Base-by-base conservation (phyloP, 2,797 vertebrate genomes). In the Mormyrus hasselquistii region DNA sequence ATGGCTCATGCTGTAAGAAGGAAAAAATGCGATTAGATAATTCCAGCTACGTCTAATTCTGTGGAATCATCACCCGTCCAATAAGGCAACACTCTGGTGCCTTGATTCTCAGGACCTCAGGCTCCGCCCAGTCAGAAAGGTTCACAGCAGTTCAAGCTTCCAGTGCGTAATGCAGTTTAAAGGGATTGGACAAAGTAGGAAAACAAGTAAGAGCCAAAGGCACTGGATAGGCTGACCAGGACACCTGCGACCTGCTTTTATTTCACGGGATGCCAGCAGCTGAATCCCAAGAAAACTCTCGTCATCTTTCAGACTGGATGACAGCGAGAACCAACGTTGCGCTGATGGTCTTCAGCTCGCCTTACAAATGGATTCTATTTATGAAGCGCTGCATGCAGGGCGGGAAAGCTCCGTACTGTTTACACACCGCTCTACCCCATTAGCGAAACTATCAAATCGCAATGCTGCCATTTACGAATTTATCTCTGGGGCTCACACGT, bases 101-200 rank as follows among this genome's bases (percentile, higher is more conserved):
- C 29, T 52, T 57, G 29, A 50, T 19, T 82, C 7, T 34, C 29
- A 19, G 34, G 22, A 6, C 29, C 29, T 19, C 29, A 9, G 73
- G 9, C 6, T 73, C 34, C n/a, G 4, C 73, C 16, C 29, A 57
- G 10, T 59, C 52, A 57, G 73, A 34, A 9, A 82, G 82, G 52
- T 50, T 59, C 50, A 83, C 73, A 34, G 34, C 10, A 44, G 73
- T 44, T 41, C 49, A 83, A 88, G 79, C 76, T 9, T 83, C 25
- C 22, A 88, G 55, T 88, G 73, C 44, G 4, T 57, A 57, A 84
- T 59, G 76, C 88, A 41, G 34, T 88, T 88, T 9, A 59, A 49
- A 34, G 8, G 4, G 49, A 34, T 10, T 49, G 62, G 65, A 82
- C 65, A 14, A 53, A 88, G 69, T 25, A n/a, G 41, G 55, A 6